Conservation (phyloP, 2,888 invertebrate species). For the Dryococelus australis region DNA sequence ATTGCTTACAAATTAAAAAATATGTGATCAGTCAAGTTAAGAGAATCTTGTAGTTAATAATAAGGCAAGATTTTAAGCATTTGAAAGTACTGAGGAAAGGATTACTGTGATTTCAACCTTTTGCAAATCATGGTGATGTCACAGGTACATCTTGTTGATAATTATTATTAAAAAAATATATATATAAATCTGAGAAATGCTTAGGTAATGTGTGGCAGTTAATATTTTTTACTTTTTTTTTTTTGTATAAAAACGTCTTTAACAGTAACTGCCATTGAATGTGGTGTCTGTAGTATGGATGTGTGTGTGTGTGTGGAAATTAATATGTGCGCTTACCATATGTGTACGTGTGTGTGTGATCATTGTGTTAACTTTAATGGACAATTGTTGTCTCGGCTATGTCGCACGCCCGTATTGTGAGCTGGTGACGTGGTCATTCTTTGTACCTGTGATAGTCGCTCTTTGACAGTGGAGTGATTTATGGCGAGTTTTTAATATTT, state of each 20-base stretch:
- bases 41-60: background rate
- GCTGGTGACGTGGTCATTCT: conserved; percentile 32
- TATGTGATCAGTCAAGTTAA: background rate
- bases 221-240: background rate
- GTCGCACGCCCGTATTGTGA: background rate
- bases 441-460: conserved; percentile 47
- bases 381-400: background rate
- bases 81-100: background rate
- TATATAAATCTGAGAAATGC: background rate
- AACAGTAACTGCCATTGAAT: conserved; percentile 5
- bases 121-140: conserved; percentile 37
- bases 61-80: background rate
- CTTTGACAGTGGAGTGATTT: conserved; percentile 36
- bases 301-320: background rate
- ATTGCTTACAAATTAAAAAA: background rate
- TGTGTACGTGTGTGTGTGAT: conserved; percentile 34
- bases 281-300: background rate
- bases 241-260: background rate
- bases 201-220: background rate
- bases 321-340: conserved; percentile 35
- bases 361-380: conserved; percentile 27
- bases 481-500: conserved; percentile 34
- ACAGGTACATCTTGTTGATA: conserved; percentile 41
- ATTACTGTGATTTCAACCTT: background rate
- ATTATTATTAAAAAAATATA: background rate